These are phyloP conservation scores for Oriolus oriolus DNA, from an alignment of 2,113 vertebrate genomes.

Conservation along the genomic window DNA sequence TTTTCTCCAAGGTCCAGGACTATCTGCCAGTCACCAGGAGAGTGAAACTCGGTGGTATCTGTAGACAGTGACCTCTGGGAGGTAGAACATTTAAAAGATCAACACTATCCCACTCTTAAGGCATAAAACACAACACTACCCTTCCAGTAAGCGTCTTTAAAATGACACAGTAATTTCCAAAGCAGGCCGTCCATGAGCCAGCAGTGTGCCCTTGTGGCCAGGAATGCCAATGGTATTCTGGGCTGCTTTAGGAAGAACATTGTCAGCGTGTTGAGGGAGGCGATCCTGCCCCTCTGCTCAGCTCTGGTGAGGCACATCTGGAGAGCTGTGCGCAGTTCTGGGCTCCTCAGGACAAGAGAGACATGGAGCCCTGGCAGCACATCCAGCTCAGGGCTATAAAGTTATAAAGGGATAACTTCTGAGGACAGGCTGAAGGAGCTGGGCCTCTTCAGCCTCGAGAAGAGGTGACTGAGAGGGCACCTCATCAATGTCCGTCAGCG, in stretches of 20 bases:
- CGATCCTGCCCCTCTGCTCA: background rate
- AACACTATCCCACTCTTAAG: background rate
- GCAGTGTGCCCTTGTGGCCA: background rate
- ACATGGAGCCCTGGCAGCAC: background rate
- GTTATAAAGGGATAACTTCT: background rate
- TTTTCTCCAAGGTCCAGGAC: too few species aligned
- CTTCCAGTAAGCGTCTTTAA: background rate
- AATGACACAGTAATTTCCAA: background rate
- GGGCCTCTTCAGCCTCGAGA: background rate
- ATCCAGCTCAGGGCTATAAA: background rate
- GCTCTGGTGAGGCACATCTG: background rate
- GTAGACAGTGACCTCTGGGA: background rate
- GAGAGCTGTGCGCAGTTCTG: background rate
- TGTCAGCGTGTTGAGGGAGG: background rate
- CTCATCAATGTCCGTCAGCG: background rate
- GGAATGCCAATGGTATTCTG: background rate
- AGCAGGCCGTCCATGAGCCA: background rate
- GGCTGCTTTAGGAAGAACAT: fast-evolving
- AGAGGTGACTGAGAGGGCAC: fast-evolving
- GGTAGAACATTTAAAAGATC: background rate
- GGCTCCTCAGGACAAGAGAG: background rate
- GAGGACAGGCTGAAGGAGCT: background rate
- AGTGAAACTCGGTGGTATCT: background rate
- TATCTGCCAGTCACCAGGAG: background rate
- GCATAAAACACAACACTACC: background rate